A percentile compares a stretch with the other conserved stretches of the same genome.
phyloP scores from a whole-genome alignment of 2,113 vertebrate species.

The Crotalus horridus region DNA sequence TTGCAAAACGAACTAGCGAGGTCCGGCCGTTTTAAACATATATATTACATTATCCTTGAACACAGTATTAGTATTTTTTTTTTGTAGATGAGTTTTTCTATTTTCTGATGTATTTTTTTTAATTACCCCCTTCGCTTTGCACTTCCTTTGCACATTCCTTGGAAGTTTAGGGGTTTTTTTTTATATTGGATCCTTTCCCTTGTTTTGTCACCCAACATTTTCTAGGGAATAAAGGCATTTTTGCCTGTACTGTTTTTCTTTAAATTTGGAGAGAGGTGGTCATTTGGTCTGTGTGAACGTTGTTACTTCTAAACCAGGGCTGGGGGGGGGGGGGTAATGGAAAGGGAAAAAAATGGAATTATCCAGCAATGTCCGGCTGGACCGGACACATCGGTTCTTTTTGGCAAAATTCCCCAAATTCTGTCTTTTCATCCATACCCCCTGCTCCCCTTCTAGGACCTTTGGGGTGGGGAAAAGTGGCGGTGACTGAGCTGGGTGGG shows the following conservation, averaged over 20 bases:
- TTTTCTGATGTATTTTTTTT: neutral
- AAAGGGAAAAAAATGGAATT: neutral
- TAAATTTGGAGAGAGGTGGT: neutral
- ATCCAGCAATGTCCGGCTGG: neutral
- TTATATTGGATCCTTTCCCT: neutral
- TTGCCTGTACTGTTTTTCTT: neutral
- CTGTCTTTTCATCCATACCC: no score
- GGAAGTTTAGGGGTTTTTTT: no score
- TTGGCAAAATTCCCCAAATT: neutral
- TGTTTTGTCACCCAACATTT: neutral
- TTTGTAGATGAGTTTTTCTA: neutral
- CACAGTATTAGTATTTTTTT: neutral
- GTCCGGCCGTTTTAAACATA: no score
- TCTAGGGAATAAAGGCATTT: neutral
- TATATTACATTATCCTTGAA: neutral
- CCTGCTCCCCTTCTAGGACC: no score
- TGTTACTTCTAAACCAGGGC: neutral
- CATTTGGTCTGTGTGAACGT: neutral
- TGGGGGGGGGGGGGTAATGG: no score
- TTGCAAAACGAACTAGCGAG: neutral
- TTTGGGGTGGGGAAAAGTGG: no score
- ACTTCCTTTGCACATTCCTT: no score
- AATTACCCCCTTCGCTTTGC: no score
- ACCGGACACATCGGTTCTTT: neutral
- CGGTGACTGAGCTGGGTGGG: no score